These are phyloP conservation scores for Octonoba sinensis DNA, from an alignment of 2,888 invertebrate genomes.

Conservation along the genomic window DNA sequence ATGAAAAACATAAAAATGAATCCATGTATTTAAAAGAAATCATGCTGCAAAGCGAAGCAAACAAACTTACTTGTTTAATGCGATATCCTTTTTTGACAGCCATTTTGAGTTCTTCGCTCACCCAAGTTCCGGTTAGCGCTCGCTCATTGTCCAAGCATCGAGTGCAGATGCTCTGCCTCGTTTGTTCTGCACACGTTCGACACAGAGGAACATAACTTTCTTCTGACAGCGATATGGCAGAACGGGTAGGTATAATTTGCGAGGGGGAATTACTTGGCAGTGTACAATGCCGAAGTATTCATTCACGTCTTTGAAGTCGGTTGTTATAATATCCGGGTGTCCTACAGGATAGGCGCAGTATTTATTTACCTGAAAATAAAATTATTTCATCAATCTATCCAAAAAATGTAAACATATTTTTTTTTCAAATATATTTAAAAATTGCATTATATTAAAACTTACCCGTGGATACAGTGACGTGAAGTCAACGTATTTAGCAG, in stretches of 20 bases:
- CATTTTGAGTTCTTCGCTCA: slow-evolving; percentile 67
- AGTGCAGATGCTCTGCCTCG: slow-evolving; percentile 64
- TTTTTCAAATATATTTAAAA: too few relatives aligned
- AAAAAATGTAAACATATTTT: too few relatives aligned
- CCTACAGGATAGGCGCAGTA: slow-evolving; percentile 66
- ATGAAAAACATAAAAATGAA: too few relatives aligned
- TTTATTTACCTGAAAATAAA: background rate
- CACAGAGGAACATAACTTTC: slow-evolving; percentile 68
- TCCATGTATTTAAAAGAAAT: too few relatives aligned
- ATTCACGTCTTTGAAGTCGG: slow-evolving; percentile 65
- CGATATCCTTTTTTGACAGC: slow-evolving; percentile 68
- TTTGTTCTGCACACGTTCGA: slow-evolving; percentile 65
- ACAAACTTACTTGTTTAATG: slow-evolving; percentile 10
- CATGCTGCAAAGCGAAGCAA: too few relatives aligned
- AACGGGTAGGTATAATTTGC: slow-evolving; percentile 5
- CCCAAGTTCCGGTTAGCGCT: slow-evolving; percentile 67
- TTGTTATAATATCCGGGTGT: slow-evolving; percentile 62
- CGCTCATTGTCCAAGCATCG: slow-evolving; percentile 66
- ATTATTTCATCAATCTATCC: too few relatives aligned
- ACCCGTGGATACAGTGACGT: too few relatives aligned
- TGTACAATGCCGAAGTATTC: slow-evolving; percentile 68
- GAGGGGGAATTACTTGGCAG: slow-evolving; percentile 67
- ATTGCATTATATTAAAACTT: too few relatives aligned
- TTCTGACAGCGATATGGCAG: slow-evolving; percentile 40
- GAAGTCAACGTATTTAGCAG: too few relatives aligned